phyloP scores from a whole-genome alignment of 2,797 vertebrate species.

The Distichodus sexfasciatus region DNA sequence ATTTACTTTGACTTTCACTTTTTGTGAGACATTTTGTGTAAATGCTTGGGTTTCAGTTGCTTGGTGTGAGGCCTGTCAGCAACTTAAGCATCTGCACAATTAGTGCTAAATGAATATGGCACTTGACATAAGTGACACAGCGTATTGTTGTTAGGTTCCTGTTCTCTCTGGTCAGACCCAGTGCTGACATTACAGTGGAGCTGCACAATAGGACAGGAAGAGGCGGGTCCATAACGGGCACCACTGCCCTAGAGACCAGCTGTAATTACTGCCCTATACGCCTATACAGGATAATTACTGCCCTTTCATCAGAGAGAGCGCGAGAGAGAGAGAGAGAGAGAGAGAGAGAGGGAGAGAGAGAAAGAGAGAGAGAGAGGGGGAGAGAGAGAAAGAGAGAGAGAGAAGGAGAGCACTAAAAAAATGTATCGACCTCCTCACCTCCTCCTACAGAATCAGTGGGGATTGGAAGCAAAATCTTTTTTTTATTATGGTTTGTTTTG shows the following conservation, averaged over 20 bases:
- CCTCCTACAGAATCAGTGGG: too few relatives aligned
- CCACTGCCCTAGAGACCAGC: conserved; percentile 31
- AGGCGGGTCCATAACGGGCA: conserved; percentile 16
- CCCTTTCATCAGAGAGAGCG: conserved; percentile 41
- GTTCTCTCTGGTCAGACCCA: neutral
- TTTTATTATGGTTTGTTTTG: too few relatives aligned
- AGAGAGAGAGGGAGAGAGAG: too few relatives aligned
- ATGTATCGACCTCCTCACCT: too few relatives aligned
- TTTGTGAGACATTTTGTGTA: too few relatives aligned
- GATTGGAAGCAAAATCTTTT: too few relatives aligned
- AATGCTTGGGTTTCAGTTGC: neutral
- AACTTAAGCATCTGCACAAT: neutral
- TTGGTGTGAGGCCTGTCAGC: neutral
- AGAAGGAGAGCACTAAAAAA: too few relatives aligned
- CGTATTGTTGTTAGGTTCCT: neutral
- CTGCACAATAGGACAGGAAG: conserved; percentile 27
- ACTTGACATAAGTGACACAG: neutral
- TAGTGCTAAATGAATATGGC: too few relatives aligned
- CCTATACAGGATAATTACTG: conserved; percentile 26
- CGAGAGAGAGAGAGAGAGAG: conserved; percentile 8
- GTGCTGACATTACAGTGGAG: neutral
- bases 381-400: too few relatives aligned
- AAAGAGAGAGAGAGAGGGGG: too few relatives aligned
- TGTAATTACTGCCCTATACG: conserved; percentile 41
- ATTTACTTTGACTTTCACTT: too few relatives aligned